Evolutionary conservation across 2,888 invertebrate genomes (phyloP), one percentile per base, ranked within the genome.

Genomic region (Ophion ventricosus): DNA sequence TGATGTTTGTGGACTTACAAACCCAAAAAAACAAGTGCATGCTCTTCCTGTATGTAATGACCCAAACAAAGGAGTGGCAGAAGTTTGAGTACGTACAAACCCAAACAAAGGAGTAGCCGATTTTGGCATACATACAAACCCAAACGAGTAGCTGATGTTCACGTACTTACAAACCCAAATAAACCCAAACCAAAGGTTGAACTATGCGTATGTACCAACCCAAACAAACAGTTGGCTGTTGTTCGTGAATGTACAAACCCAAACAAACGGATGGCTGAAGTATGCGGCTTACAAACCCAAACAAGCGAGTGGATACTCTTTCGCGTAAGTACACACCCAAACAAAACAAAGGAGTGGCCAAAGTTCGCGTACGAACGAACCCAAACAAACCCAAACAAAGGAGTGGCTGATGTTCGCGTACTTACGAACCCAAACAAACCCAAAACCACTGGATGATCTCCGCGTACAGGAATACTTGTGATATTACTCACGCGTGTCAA

Each of bases 401-500:
- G 25, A 17, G 40, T 7, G 20, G 0, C 14, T 23, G 14, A 23
- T 59, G 8, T 25, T 67, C 1, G 26, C 72, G 40, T 17, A 23
- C 35, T 23, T 3, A 49, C 14, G 1, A 14, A 49, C 17, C 7
- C 57, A 29, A 40, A 17, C 49, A 17, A 17, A 49, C 49, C 49
- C 49, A 43, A 74, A 23, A 3, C 59, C 17, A 8, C 40, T 14
- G 35, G 0, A 7, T 23, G 23, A 40, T 61, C 14, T 40, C 61
- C 1, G 57, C 72, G 54, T 17, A 17, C 23, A 20, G 17, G 69
- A 67, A 82, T 83, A 78, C 49, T 73, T 80, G 14, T 26, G 54
- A 64, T 74, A 84, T 87, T 87, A 87, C 74, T 87, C 87, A 87
- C 80, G 40, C 70, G 80, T 82, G 74, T 76, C 70, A 83, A 83